Percentiles rank a stretch among this genome's conserved stretches.
phyloP scores from a whole-genome alignment of 2,113 vertebrate genomes.

The Protobothrops flavoviridis region DNA sequence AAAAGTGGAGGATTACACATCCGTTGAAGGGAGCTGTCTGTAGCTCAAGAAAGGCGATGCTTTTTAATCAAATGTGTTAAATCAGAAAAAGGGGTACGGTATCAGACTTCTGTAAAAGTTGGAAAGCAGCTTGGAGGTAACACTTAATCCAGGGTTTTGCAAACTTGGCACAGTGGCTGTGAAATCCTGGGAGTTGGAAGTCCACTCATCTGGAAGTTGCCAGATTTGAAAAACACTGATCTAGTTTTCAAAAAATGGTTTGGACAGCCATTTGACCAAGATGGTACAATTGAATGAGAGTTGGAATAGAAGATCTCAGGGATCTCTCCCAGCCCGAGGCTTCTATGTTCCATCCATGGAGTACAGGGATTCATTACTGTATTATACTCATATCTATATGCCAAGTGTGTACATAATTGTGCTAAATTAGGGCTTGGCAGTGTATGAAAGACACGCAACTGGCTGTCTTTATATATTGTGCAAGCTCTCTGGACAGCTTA shows the following conservation, averaged over 20 bases:
- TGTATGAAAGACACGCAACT: not conserved
- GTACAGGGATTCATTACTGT: not conserved
- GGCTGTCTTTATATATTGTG: not conserved
- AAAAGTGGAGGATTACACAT: too few relatives aligned
- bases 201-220: not conserved
- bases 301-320: not conserved
- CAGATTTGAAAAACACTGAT: not conserved
- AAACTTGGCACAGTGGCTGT: not conserved
- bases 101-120: not conserved
- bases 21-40: not conserved
- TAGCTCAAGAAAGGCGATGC: not conserved
- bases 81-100: not conserved
- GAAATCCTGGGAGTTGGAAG: not conserved
- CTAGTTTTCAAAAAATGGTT: not conserved
- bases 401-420: not conserved
- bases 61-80: not conserved
- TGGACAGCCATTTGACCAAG: not conserved
- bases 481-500: not conserved
- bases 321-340: not conserved
- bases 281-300: not conserved
- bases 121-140: not conserved
- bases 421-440: not conserved
- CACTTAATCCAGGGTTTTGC: not conserved
- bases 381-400: not conserved
- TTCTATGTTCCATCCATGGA: not conserved